Evolutionary conservation across 2,113 vertebrate genomes (phyloP).

Genomic region (Haemorhous mexicanus): DNA sequence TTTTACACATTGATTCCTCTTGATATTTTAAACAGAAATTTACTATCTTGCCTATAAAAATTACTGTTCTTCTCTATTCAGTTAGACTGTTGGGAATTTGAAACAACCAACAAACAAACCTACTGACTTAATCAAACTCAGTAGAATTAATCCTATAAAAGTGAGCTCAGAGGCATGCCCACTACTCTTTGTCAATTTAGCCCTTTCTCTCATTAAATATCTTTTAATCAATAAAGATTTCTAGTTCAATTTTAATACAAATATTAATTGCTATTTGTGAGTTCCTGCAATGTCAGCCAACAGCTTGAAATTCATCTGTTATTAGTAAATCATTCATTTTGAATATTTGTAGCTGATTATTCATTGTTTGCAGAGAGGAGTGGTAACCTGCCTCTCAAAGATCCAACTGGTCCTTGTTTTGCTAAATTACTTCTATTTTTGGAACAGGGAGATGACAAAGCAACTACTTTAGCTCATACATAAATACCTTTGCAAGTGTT

Average conservation of each 20-base stretch:
- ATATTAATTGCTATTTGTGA: neutral
- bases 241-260: neutral
- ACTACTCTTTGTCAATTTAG: neutral
- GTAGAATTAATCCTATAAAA: neutral
- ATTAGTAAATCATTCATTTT: neutral
- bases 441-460: neutral
- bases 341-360: constrained; percentile 7
- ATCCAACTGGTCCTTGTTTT: neutral
- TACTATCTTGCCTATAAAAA: neutral
- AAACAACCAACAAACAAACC: neutral
- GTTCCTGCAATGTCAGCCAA: neutral
- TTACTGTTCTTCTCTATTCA: neutral
- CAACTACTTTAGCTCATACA: neutral
- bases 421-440: neutral
- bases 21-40: neutral
- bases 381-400: neutral
- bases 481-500: neutral
- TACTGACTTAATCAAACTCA: neutral
- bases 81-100: neutral
- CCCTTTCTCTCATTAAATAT: neutral
- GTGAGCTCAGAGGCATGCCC: neutral
- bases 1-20: neutral
- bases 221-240: neutral
- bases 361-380: neutral
- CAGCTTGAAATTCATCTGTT: neutral